Conservation (phyloP, 2,113 vertebrate species). For the Tautogolabrus adspersus region DNA sequence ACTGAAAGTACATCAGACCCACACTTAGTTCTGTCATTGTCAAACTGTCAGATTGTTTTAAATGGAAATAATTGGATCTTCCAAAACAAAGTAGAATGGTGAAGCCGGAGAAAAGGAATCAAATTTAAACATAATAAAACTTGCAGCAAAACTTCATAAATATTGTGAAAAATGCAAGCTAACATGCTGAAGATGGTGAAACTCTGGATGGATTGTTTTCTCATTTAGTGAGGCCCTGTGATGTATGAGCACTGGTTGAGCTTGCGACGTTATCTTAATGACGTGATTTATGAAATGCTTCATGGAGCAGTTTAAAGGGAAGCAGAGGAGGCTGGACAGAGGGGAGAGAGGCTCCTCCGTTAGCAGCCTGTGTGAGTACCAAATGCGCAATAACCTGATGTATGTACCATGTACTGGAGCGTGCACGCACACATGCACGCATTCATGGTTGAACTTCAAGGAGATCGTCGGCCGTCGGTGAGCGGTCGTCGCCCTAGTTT, state of each 20-base stretch:
- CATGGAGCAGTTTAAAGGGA: constrained; percentile 25
- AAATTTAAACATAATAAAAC: too few species aligned
- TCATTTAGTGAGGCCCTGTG: background rate
- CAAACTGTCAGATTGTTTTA: background rate
- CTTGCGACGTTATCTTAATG: constrained; percentile 79
- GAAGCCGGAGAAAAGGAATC: background rate
- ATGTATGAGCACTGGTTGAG: constrained; percentile 53
- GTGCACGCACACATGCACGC: constrained; percentile 7
- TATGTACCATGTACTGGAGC: background rate
- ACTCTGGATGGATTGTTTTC: background rate
- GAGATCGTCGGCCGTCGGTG: too few species aligned
- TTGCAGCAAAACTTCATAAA: too few species aligned
- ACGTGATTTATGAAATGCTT: constrained; percentile 69
- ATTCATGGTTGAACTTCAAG: constrained; percentile 5
- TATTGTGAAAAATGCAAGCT: too few species aligned
- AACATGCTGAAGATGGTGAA: background rate
- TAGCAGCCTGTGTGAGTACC: background rate
- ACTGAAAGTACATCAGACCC: background rate
- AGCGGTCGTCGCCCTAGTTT: too few species aligned
- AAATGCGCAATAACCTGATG: constrained; percentile 22
- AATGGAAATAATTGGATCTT: background rate
- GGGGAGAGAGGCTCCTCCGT: background rate
- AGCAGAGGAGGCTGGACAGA: background rate
- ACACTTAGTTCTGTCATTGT: constrained; percentile 20
- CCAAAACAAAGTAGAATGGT: background rate